Evolutionary conservation across 2,113 vertebrate genomes (phyloP).

Genomic region (Neodontobutis hainanensis): DNA sequence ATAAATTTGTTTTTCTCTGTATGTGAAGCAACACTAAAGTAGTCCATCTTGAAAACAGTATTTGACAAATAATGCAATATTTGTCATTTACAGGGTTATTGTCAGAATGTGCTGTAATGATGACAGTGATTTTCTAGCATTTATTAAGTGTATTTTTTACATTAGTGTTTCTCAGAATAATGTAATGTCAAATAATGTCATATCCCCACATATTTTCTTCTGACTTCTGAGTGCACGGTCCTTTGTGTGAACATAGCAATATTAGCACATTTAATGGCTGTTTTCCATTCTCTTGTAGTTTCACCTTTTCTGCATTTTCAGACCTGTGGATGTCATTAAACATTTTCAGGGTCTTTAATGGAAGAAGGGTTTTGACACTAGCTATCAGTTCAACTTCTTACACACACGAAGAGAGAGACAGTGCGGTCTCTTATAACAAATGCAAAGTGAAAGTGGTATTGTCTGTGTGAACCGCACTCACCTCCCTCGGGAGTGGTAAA

Average conservation of each 20-base stretch:
- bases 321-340: slow-evolving; percentile 10
- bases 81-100: too few species aligned
- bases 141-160: too few species aligned
- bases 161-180: neutral
- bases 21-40: neutral
- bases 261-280: slow-evolving; percentile 2
- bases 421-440: neutral
- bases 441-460: neutral
- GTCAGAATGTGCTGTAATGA: too few species aligned
- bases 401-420: neutral
- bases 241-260: neutral
- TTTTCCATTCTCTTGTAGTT: slow-evolving; percentile 6
- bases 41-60: neutral
- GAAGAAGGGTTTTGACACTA: neutral
- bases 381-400: neutral
- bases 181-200: neutral
- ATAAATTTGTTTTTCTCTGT: neutral
- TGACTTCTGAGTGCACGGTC: neutral
- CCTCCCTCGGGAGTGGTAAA: slow-evolving; percentile 96
- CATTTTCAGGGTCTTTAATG: slow-evolving; percentile 9
- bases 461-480: slow-evolving; percentile 62
- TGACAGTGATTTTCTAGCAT: too few species aligned
- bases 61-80: neutral
- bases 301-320: neutral
- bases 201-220: neutral